Evolutionary conservation across 2,797 vertebrate genomes (phyloP).

Genomic region (Notoglanidium macrostoma): DNA sequence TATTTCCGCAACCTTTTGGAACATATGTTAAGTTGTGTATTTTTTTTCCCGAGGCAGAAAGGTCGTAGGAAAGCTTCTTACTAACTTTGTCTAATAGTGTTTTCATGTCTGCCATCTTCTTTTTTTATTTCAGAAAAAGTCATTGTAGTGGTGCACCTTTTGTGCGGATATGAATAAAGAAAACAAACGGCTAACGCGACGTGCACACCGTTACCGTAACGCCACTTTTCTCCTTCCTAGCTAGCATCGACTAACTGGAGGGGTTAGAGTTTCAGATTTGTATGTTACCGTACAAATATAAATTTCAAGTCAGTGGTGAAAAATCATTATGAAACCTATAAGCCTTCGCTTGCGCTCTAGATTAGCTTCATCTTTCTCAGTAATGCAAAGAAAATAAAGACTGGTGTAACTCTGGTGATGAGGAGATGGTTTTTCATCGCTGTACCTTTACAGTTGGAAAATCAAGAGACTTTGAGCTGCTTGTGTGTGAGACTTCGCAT

Average conservation of each 20-base stretch:
- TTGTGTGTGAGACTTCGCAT: neutral
- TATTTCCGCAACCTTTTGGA: slow-evolving; percentile 30
- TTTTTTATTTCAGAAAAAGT: neutral
- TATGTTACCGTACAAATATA: neutral
- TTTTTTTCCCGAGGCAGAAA: slow-evolving; percentile 45
- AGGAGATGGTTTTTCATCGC: neutral
- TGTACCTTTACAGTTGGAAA: neutral
- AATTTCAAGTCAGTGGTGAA: neutral
- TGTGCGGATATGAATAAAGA: neutral
- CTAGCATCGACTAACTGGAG: neutral
- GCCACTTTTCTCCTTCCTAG: neutral
- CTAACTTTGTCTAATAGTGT: neutral
- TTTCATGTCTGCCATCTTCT: neutral
- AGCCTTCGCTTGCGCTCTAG: neutral
- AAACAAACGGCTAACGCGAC: neutral
- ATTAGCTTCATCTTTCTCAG: neutral
- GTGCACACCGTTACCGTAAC: neutral
- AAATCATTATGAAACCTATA: neutral
- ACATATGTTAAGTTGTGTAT: slow-evolving; percentile 56
- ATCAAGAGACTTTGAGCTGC: neutral
- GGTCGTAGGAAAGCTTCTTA: neutral
- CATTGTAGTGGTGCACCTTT: neutral
- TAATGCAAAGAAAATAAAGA: neutral
- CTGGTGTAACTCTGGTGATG: neutral
- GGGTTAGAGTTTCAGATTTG: neutral